phyloP scores from a whole-genome alignment of 2,888 invertebrate genomes.

The Lamproptera curius region DNA sequence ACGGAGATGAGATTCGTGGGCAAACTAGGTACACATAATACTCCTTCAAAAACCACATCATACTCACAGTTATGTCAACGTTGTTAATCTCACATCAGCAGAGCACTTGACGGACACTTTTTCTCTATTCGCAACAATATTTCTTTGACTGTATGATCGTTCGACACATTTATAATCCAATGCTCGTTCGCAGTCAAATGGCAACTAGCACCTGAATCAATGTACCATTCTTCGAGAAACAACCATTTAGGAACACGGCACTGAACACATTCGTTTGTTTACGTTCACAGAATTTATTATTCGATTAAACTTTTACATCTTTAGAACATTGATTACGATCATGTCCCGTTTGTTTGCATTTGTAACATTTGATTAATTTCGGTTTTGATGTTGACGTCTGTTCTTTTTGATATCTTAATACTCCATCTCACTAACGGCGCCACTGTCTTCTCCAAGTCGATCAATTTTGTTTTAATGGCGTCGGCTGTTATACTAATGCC shows the following conservation, averaged over 20 bases:
- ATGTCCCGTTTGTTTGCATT: too few relatives aligned
- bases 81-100: background rate
- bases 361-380: too few relatives aligned
- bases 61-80: background rate
- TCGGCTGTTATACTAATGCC: background rate
- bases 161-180: constrained; percentile 8
- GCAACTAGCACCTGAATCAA: constrained; percentile 24
- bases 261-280: too few relatives aligned
- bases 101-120: background rate
- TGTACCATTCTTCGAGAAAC: constrained; percentile 26
- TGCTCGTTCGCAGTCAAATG: constrained; percentile 5
- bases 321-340: too few relatives aligned
- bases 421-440: background rate
- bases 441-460: background rate
- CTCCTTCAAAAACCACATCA: background rate
- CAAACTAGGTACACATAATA: background rate
- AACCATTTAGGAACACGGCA: constrained; percentile 25
- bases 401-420: background rate
- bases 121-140: background rate
- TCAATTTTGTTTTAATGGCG: background rate
- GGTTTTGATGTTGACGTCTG: too few relatives aligned
- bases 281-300: too few relatives aligned
- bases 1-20: background rate
- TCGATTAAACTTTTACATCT: too few relatives aligned
- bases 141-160: background rate